Evolutionary conservation across 2,888 invertebrate genomes (phyloP).

Genomic region (Philonicus albiceps): DNA sequence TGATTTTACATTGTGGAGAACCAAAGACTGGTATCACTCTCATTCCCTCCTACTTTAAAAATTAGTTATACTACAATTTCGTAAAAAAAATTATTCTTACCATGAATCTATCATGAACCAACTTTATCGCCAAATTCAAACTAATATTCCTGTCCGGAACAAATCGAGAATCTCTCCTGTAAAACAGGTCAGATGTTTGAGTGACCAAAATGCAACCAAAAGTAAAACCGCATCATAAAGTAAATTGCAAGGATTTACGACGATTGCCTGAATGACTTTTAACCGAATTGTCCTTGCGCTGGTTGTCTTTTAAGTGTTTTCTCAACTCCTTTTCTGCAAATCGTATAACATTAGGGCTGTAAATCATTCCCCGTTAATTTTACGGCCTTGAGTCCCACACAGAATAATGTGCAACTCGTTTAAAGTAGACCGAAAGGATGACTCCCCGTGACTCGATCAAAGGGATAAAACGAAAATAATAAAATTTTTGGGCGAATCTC

Average conservation of each 20-base stretch:
- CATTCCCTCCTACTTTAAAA: too few species aligned
- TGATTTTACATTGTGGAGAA: too few species aligned
- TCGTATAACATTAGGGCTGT: background rate
- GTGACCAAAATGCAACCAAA: slow-evolving; percentile 17
- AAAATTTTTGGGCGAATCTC: background rate
- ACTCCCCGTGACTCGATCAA: background rate
- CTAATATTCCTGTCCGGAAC: background rate
- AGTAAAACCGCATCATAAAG: slow-evolving; percentile 19
- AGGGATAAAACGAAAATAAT: background rate
- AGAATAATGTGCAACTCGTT: slow-evolving; percentile 16
- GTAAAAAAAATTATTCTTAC: too few species aligned
- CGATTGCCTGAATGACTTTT: background rate
- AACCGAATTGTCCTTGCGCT: background rate
- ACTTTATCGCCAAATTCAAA: background rate
- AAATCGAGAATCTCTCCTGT: background rate
- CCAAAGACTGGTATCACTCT: too few species aligned
- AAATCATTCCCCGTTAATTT: background rate
- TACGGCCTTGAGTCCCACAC: background rate
- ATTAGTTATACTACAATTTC: too few species aligned
- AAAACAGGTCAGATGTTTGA: background rate
- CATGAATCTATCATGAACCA: background rate
- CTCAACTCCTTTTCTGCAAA: background rate
- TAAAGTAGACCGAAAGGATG: background rate
- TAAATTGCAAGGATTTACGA: background rate
- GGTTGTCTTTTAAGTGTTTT: background rate